phyloP scores from a whole-genome alignment of 2,797 vertebrate genomes.

The Hemitrygon akajei region DNA sequence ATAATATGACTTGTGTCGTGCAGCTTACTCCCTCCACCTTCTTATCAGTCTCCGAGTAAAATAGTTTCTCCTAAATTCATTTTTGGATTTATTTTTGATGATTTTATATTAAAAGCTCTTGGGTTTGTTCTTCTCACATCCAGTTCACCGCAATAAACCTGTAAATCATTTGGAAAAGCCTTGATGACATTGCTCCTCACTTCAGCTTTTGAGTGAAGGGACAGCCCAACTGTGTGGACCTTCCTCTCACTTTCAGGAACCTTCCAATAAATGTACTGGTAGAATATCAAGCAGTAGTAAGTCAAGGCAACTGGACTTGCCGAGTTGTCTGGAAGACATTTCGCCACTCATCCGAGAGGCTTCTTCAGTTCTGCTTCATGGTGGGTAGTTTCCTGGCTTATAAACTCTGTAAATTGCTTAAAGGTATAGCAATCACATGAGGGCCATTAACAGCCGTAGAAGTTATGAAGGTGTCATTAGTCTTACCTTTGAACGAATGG shows the following conservation, averaged over 20 bases:
- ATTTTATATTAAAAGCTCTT: background rate
- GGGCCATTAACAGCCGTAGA: no score
- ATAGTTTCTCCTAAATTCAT: background rate
- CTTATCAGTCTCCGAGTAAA: background rate
- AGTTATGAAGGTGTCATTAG: no score
- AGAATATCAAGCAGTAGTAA: no score
- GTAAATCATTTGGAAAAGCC: background rate
- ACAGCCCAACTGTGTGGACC: background rate
- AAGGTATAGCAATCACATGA: no score
- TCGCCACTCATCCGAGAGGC: no score
- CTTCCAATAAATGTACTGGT: background rate
- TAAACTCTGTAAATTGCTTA: no score
- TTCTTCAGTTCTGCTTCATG: no score
- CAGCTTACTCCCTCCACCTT: background rate
- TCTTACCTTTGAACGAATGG: no score
- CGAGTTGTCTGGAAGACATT: no score
- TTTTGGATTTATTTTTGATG: background rate
- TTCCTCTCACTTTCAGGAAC: background rate
- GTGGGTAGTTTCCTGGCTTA: no score
- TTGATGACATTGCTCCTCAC: background rate
- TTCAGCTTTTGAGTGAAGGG: background rate
- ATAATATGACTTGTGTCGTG: background rate
- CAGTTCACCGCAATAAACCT: background rate
- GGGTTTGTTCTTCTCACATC: background rate
- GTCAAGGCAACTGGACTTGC: no score